phyloP scores from a whole-genome alignment of 2,113 vertebrate genomes.

The Regulus satrapa region DNA sequence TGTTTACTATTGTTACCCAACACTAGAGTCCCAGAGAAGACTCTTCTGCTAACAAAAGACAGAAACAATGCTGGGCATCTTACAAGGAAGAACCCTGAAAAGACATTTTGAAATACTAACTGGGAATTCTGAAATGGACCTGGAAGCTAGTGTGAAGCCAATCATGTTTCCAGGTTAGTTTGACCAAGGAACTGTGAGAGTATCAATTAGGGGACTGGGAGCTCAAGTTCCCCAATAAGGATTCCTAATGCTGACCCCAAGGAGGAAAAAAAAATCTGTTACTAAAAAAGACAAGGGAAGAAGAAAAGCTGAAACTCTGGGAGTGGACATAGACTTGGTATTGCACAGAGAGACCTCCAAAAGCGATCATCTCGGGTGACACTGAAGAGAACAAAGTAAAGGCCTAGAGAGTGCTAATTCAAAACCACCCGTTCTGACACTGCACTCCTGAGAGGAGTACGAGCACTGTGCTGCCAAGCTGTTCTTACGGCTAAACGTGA shows the following conservation, averaged over 20 bases:
- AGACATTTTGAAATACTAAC: neutral
- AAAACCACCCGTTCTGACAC: neutral
- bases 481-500: neutral
- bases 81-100: neutral
- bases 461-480: neutral
- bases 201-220: neutral
- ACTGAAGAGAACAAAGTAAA: neutral
- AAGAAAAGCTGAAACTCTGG: neutral
- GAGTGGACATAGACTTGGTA: neutral
- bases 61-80: neutral
- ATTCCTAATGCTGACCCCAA: neutral
- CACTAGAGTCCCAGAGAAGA: neutral
- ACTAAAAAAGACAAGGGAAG: neutral
- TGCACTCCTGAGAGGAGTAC: neutral
- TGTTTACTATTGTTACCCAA: neutral
- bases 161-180: neutral
- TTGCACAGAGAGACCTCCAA: neutral
- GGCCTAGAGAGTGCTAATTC: neutral
- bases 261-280: neutral
- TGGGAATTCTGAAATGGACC: neutral
- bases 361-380: neutral
- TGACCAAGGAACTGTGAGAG: neutral
- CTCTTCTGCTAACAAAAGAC: neutral
- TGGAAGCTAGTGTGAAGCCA: neutral
- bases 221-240: neutral